Conservation (phyloP, 2,113 vertebrate species). For the Chionomys nivalis region DNA sequence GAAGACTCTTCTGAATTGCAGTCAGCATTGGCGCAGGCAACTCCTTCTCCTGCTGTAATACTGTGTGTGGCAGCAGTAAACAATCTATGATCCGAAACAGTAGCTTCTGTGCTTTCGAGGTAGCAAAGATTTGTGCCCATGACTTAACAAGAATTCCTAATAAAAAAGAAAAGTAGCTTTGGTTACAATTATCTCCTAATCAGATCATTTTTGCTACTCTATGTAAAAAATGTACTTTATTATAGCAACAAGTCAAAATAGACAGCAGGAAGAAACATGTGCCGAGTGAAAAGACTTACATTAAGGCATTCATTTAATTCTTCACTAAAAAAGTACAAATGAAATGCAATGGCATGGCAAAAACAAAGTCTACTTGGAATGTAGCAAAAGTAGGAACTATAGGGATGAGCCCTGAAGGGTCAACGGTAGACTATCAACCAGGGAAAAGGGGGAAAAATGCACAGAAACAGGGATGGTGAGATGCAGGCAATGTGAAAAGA, state of each 20-base stretch:
- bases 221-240: constrained; percentile 19
- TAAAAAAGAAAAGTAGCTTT: constrained; percentile 56
- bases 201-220: constrained; percentile 36
- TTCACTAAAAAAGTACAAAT: background rate
- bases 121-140: constrained; percentile 95
- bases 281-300: constrained; percentile 36
- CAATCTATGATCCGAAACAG: constrained; percentile 95
- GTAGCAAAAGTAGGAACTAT: too few species aligned
- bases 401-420: background rate
- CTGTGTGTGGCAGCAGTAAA: constrained; percentile 92
- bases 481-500: background rate
- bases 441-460: background rate
- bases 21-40: constrained; percentile 86
- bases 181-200: constrained; percentile 19
- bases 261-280: background rate
- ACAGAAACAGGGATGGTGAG: background rate
- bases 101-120: constrained; percentile 94
- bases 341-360: background rate
- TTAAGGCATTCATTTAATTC: background rate
- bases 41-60: constrained; percentile 94
- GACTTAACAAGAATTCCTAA: constrained; percentile 95
- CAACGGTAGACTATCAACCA: background rate
- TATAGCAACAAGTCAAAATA: background rate
- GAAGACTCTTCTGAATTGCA: constrained; percentile 93
- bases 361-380: background rate